These are phyloP conservation scores for Rhagonycha lutea DNA, from an alignment of 2,888 invertebrate species.

Conservation along the genomic window DNA sequence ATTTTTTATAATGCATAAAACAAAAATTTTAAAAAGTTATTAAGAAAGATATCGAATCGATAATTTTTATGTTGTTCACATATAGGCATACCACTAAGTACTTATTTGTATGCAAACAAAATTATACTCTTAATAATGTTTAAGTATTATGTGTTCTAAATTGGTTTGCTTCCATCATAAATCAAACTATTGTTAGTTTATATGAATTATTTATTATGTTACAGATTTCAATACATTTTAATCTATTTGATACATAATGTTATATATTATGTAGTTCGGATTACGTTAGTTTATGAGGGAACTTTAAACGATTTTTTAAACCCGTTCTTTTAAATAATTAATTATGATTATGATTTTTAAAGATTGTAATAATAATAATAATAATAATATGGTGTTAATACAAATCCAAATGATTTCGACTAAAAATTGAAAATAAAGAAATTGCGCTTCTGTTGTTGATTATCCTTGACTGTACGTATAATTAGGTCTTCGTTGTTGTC, in stretches of 20 bases:
- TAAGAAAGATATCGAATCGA: background rate
- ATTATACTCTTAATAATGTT: background rate
- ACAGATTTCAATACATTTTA: background rate
- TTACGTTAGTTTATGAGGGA: background rate
- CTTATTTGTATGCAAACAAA: background rate
- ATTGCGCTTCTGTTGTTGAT: background rate
- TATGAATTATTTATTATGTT: background rate
- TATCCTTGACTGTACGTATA: too few relatives aligned
- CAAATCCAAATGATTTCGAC: too few relatives aligned
- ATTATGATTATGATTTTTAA: background rate
- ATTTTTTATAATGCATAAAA: conserved; percentile 4
- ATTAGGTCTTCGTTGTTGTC: background rate
- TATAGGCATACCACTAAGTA: too few relatives aligned
- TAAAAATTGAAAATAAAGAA: too few relatives aligned
- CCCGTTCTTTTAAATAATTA: background rate
- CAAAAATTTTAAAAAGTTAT: background rate
- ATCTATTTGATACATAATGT: background rate
- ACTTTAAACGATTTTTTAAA: background rate
- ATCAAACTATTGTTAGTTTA: background rate
- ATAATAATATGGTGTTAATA: background rate
- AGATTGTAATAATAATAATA: too few relatives aligned
- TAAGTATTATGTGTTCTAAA: background rate
- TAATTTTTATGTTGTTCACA: background rate
- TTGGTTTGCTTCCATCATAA: background rate
- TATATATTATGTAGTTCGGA: background rate